These are phyloP conservation scores for Pristionchus entomophagus DNA, from an alignment of 2,888 invertebrate species.

Conservation along the genomic window DNA sequence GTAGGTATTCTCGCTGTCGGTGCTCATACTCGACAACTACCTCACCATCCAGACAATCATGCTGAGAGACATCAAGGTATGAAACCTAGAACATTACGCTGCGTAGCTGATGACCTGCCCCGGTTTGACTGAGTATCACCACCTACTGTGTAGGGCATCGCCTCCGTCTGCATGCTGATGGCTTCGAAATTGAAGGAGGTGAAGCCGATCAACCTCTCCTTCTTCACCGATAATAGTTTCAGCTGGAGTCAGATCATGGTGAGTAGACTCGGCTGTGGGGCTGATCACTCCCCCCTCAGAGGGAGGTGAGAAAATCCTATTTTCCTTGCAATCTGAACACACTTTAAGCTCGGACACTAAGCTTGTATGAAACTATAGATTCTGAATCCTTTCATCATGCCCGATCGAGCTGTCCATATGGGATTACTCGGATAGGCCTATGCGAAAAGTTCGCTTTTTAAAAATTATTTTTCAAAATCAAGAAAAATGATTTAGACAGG, in stretches of 20 bases:
- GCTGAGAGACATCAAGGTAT: background rate
- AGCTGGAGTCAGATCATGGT: conserved; percentile 44
- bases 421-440: no score
- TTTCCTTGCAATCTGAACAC: no score
- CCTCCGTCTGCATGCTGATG: conserved; percentile 91
- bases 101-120: conserved; percentile 39
- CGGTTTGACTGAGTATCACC: conserved; percentile 7
- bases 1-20: background rate
- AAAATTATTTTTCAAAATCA: no score
- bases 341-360: no score
- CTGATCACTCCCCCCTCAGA: no score
- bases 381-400: no score
- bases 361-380: no score
- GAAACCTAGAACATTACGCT: background rate
- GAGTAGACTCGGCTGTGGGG: background rate
- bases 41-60: background rate
- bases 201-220: conserved; percentile 87
- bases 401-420: no score
- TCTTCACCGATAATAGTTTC: conserved; percentile 94
- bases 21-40: background rate
- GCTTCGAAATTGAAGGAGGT: conserved; percentile 94
- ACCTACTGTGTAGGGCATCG: conserved; percentile 87
- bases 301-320: no score
- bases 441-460: no score
- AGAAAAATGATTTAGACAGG: no score